Percentiles rank a stretch among this genome's conserved stretches.
These are phyloP conservation scores for Pelecanoides urinatrix DNA, from an alignment of 2,113 vertebrate genomes.

Conservation along the genomic window DNA sequence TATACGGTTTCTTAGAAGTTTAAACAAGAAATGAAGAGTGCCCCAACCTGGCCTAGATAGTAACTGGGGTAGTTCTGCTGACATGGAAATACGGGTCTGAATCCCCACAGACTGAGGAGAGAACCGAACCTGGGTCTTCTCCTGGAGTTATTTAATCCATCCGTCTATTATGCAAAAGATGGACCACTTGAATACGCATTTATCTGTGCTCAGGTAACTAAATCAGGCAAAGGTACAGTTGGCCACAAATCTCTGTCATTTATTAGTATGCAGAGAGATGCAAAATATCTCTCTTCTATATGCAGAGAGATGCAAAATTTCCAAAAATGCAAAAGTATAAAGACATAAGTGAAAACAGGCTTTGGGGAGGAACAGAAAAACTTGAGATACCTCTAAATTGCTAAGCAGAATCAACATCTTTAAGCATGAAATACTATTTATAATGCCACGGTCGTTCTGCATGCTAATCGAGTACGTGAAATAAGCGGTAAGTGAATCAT, in stretches of 20 bases:
- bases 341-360: not conserved
- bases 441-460: not conserved
- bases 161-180: not conserved
- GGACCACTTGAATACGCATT: not conserved
- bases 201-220: not conserved
- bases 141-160: not conserved
- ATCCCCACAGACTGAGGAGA: not conserved
- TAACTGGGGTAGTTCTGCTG: not conserved
- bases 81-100: not conserved
- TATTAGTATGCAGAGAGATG: not conserved
- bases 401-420: not conserved
- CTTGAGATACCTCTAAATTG: not conserved
- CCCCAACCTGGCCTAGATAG: not conserved
- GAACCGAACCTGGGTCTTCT: not conserved
- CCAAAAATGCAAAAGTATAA: not conserved
- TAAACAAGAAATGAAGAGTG: not conserved
- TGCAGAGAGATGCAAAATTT: not conserved
- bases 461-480: not conserved
- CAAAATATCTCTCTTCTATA: not conserved
- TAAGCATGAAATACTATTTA: not conserved
- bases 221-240: not conserved
- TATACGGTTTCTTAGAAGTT: not conserved
- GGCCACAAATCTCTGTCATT: not conserved
- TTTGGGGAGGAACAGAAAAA: not conserved
- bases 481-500: not conserved